A percentile compares a stretch with the other conserved stretches of the same genome.
Conservation (phyloP, 1,140 invertebrate genomes). For the Euwallacea fornicatus region DNA sequence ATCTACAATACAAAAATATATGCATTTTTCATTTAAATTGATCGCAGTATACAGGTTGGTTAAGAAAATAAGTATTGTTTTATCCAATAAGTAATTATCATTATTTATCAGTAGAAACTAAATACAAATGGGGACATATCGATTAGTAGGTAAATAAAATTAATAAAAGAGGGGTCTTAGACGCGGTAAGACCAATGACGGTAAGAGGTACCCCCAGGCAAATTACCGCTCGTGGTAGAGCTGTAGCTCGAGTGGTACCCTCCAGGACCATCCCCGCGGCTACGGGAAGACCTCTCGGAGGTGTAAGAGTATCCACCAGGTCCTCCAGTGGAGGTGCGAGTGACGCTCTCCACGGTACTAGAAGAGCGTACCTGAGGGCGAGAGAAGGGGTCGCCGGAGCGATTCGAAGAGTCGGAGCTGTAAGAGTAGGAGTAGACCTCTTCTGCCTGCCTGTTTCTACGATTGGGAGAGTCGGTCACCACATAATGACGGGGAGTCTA, state of each 20-base stretch:
- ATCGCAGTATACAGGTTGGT: no score
- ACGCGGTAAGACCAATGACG: constrained; percentile 84
- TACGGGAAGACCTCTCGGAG: constrained; percentile 69
- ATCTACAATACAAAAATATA: constrained; percentile 33
- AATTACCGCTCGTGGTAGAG: constrained; percentile 70
- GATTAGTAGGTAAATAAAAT: not conserved
- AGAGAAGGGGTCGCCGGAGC: constrained; percentile 59
- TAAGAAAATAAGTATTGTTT: not conserved
- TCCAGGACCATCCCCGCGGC: constrained; percentile 70
- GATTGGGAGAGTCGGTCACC: constrained; percentile 73
- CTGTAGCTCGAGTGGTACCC: constrained; percentile 77
- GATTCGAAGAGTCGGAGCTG: constrained; percentile 59
- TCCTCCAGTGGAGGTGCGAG: constrained; percentile 63
- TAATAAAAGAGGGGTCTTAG: constrained; percentile 54
- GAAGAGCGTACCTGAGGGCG: constrained; percentile 63
- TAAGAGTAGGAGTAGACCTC: constrained; percentile 83
- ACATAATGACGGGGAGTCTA: constrained; percentile 85
- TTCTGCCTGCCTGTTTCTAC: constrained; percentile 67
- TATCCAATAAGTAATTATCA: not conserved
- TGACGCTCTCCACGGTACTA: constrained; percentile 67
- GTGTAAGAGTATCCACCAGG: constrained; percentile 71
- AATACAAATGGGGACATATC: not conserved
- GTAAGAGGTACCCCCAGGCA: constrained; percentile 78
- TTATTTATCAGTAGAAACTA: not conserved
- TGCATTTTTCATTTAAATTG: not conserved